phyloP scores from a whole-genome alignment of 1,140 invertebrate genomes.

The Goniozus legneri region DNA sequence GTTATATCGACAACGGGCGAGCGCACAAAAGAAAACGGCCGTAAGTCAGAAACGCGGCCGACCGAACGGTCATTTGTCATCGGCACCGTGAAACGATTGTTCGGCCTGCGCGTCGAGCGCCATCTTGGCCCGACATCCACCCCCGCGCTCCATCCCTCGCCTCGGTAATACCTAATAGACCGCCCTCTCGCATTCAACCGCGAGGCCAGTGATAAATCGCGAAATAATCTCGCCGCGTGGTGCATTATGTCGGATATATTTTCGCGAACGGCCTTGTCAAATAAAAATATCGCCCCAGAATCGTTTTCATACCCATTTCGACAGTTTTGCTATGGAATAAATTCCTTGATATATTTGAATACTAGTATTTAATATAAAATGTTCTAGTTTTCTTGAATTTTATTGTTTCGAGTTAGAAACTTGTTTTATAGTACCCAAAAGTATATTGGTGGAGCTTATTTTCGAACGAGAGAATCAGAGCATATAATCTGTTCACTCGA shows the following conservation, averaged over 20 bases:
- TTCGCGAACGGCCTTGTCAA: no score
- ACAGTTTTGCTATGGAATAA: no score
- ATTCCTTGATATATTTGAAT: no score
- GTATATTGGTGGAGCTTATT: no score
- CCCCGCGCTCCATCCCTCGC: not conserved
- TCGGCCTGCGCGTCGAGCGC: slow-evolving; percentile 18
- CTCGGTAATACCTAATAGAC: slow-evolving; percentile 26
- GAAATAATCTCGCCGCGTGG: slow-evolving; percentile 33
- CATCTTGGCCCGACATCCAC: slow-evolving; percentile 22
- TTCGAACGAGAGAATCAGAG: not conserved
- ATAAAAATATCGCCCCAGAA: no score
- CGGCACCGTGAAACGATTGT: slow-evolving; percentile 23
- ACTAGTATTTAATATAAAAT: no score
- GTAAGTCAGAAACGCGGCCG: slow-evolving; percentile 22
- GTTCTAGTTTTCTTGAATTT: no score
- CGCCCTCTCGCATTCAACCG: slow-evolving; percentile 23
- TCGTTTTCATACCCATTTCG: no score
- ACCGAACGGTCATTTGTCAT: slow-evolving; percentile 29
- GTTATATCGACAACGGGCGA: no score
- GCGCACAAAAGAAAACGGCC: slow-evolving; percentile 19
- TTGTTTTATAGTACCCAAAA: no score
- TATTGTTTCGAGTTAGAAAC: no score
- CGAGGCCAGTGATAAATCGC: slow-evolving; percentile 31
- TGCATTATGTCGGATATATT: slow-evolving; percentile 37
- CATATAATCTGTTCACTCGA: not conserved